Conservation (phyloP, 2,888 invertebrate genomes). For the Sarcophaga subvicina region DNA sequence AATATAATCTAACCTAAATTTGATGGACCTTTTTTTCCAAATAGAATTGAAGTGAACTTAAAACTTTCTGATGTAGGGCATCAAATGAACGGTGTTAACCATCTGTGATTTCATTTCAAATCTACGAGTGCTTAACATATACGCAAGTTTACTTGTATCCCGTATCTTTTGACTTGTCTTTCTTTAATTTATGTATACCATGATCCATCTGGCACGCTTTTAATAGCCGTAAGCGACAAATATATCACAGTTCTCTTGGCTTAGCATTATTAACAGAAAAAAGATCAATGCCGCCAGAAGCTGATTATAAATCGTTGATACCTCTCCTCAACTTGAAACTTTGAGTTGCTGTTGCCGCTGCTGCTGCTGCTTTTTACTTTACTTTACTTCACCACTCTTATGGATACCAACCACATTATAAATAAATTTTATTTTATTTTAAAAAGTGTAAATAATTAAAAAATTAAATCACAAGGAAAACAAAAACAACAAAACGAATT, state of each 20-base stretch:
- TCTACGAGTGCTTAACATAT: too few relatives aligned
- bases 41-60: too few relatives aligned
- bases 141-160: neutral
- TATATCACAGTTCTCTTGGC: conserved; percentile 38
- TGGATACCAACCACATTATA: too few relatives aligned
- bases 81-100: too few relatives aligned
- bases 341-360: neutral
- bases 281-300: conserved; percentile 56
- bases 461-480: neutral
- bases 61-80: too few relatives aligned
- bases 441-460: conserved; percentile 60
- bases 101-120: too few relatives aligned
- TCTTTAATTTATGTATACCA: neutral
- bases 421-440: neutral
- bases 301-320: conserved; percentile 61
- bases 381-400: too few relatives aligned
- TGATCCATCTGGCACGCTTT: conserved; percentile 60
- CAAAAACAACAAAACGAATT: conserved; percentile 3
- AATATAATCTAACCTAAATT: too few relatives aligned
- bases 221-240: conserved; percentile 46
- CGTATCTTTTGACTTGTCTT: neutral
- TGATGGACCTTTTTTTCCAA: too few relatives aligned
- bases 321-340: conserved; percentile 21
- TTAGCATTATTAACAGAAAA: neutral
- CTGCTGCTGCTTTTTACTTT: neutral